A percentile compares a stretch with the other conserved stretches of the same genome.
phyloP scores from a whole-genome alignment of 1,140 invertebrate species.

The Pemphigus obesinymphae region DNA sequence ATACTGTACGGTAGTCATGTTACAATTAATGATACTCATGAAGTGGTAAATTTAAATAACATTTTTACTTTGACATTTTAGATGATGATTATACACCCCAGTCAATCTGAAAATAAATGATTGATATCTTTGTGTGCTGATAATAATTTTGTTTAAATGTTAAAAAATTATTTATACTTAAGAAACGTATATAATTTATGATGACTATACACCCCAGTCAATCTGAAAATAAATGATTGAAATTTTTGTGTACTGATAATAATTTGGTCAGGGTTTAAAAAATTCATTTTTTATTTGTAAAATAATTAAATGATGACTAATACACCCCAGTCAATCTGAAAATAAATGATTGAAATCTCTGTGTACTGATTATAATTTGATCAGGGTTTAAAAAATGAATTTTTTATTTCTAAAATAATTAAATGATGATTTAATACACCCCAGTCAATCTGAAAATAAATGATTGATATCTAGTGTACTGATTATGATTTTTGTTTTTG shows the following conservation, averaged over 20 bases:
- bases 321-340: neutral
- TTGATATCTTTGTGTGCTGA: neutral
- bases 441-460: slow-evolving; percentile 28
- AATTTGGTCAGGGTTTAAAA: neutral
- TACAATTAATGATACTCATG: no score
- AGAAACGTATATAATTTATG: neutral
- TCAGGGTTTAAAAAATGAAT: neutral
- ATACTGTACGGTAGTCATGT: no score
- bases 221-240: slow-evolving; percentile 1
- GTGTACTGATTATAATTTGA: neutral
- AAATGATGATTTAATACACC: neutral
- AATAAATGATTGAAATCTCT: neutral
- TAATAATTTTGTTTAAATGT: neutral
- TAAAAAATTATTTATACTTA: neutral
- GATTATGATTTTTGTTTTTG: neutral
- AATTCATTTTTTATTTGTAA: no score
- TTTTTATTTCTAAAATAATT: neutral
- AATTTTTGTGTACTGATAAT: neutral
- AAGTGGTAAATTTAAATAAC: no score
- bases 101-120: slow-evolving; percentile 30
- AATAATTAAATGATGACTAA: neutral
- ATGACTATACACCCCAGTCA: neutral
- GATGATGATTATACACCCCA: slow-evolving; percentile 18
- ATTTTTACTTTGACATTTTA: no score
- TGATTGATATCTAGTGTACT: neutral